These are phyloP conservation scores for Pardosa pseudoannulata DNA, from an alignment of 2,888 invertebrate species.

Conservation along the genomic window DNA sequence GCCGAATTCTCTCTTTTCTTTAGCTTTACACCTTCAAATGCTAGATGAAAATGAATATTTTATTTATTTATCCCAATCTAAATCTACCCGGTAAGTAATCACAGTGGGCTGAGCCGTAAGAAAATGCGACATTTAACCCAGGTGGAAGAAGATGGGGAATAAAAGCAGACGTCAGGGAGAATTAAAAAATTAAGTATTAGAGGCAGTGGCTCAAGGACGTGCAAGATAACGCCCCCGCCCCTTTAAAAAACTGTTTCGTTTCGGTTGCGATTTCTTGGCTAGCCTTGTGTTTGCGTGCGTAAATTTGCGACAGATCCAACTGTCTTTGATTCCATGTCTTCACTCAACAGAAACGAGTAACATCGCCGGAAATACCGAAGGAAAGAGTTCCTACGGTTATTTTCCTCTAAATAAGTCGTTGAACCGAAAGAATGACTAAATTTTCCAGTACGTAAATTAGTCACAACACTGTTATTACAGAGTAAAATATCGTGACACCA, in stretches of 20 bases:
- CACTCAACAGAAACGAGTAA: background rate
- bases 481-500: too few relatives aligned
- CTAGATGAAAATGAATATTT: background rate
- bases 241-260: conserved; percentile 40
- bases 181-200: conserved; percentile 46
- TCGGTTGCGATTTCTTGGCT: conserved; percentile 36
- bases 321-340: background rate
- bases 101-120: background rate
- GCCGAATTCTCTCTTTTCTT: conserved; percentile 24
- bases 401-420: background rate
- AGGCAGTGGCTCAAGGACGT: conserved; percentile 55
- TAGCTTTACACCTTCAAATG: conserved; percentile 18
- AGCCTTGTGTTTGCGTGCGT: conserved; percentile 6
- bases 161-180: background rate
- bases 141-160: background rate
- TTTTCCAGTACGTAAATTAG: background rate
- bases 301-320: conserved; percentile 35
- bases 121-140: background rate
- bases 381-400: background rate
- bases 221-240: conserved; percentile 46
- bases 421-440: background rate
- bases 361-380: background rate
- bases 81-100: background rate
- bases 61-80: conserved; percentile 15
- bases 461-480: background rate